A percentile compares a stretch with the other conserved stretches of the same genome.
phyloP scores from a whole-genome alignment of 2,113 vertebrate species.

The Brachirus orientalis region DNA sequence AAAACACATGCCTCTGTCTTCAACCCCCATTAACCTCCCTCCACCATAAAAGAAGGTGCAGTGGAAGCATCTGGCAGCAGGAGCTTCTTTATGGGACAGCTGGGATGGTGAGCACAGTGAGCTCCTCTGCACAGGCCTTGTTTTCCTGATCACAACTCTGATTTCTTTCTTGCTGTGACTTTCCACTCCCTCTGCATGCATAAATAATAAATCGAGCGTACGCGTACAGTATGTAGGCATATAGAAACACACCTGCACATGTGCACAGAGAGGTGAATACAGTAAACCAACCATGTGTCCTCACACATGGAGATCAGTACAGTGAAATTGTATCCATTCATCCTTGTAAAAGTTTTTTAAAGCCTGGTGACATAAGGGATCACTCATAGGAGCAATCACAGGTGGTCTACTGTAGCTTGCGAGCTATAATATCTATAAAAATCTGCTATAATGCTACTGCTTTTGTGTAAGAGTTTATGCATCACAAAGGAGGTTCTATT shows the following conservation, averaged over 20 bases:
- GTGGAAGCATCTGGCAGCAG: conserved; percentile 61
- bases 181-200: conserved; percentile 39
- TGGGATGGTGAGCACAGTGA: conserved; percentile 48
- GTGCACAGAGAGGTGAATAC: background rate
- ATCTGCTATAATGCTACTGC: no score
- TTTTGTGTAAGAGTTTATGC: no score
- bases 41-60: conserved; percentile 32
- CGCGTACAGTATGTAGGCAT: no score
- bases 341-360: no score
- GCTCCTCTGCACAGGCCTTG: conserved; percentile 40
- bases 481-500: no score
- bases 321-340: background rate
- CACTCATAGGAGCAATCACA: no score
- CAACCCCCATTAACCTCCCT: conserved; percentile 29
- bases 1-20: conserved; percentile 64
- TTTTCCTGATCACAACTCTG: conserved; percentile 55
- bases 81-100: conserved; percentile 62
- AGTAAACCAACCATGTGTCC: background rate
- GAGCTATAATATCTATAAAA: no score
- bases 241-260: background rate
- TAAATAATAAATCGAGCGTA: conserved; percentile 38
- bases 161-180: conserved; percentile 47
- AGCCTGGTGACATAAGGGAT: no score
- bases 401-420: no score
- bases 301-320: background rate